Conservation (phyloP, 2,888 invertebrate species). For the Plagodis pulveraria region DNA sequence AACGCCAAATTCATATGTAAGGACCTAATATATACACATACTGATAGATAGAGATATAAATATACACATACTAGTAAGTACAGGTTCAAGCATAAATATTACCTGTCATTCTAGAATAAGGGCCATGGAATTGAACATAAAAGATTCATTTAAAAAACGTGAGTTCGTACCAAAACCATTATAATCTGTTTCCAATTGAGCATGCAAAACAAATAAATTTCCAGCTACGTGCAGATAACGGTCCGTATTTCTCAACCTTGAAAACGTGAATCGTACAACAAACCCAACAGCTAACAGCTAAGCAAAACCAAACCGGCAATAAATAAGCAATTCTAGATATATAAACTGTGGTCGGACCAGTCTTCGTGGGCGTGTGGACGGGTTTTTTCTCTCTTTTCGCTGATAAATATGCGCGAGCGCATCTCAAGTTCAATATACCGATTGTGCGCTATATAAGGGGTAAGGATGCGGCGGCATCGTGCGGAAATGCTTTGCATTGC, state of each 20-base stretch:
- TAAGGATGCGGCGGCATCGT: constrained; percentile 30
- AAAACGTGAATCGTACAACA: constrained; percentile 32
- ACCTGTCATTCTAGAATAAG: too few species aligned
- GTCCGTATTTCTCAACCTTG: constrained; percentile 36
- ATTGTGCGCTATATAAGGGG: constrained; percentile 38
- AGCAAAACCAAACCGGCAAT: constrained; percentile 49
- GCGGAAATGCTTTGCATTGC: constrained; percentile 31
- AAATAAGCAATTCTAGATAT: constrained; percentile 62
- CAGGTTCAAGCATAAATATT: too few species aligned
- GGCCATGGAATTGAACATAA: too few species aligned
- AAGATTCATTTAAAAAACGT: not conserved
- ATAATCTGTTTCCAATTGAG: constrained; percentile 4
- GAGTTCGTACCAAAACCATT: constrained; percentile 2
- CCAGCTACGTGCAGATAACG: constrained; percentile 31
- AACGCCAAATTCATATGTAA: too few species aligned
- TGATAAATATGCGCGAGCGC: constrained; percentile 56
- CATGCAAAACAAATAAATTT: constrained; percentile 24
- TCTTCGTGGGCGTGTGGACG: constrained; percentile 55
- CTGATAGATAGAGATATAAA: too few species aligned
- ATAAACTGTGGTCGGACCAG: constrained; percentile 44
- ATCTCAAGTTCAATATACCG: constrained; percentile 57
- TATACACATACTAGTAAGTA: too few species aligned
- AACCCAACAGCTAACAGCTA: constrained; percentile 15
- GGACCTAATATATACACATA: too few species aligned
- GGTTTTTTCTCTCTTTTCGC: constrained; percentile 62